Evolutionary conservation across 2,113 vertebrate genomes (phyloP), one percentile per base, ranked within the genome.

Genomic region (Hucho hucho): DNA sequence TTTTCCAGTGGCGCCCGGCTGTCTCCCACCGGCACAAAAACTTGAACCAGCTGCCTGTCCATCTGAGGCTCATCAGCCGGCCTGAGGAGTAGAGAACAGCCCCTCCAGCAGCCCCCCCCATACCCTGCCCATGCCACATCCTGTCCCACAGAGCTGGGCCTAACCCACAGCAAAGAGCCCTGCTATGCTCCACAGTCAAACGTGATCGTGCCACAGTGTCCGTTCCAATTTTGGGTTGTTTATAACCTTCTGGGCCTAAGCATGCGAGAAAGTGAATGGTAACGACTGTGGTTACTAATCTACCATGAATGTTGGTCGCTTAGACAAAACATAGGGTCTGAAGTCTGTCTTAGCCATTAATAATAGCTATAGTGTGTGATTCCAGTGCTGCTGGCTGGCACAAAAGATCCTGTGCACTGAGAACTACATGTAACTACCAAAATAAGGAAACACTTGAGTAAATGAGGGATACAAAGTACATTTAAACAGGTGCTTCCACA

Each of bases 21-120:
- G 14, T 67, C 64, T 67, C 82, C 83, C 80, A 61, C 64, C 69
- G 77, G 83, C 66, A 75, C 74, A 11, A 63, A 88, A 89, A 88
- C 68, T 76, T 49, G 29, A 89, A 89, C 83, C 89, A 90, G 87
- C 82, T 88, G 87, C 74, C 69, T n/a, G 4, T 86, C 87, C 89
- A 90, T 91, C 85, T 92, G 91, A 86, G 82, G 75, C 78, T 85
- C 84, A 89, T 91, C 87, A 89, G 83, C 72, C 75, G 78, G 81
- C 84, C 84, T 25, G 65, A 71, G 85, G 85, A 89, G 77, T 43
- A 65, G 63, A 77, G 85, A 83, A 81, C 78, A 86, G 85, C 70
- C 78, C 78, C 18, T 28, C 13, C 11, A 25, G 81, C 75, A 61
- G 81, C 70, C 75, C 26, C 49, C 58, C 6, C 76, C 4, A 59